Percentiles rank a stretch among this genome's conserved stretches.
These are phyloP conservation scores for Brachyptera risi DNA, from an alignment of 2,888 invertebrate genomes.

Conservation along the genomic window DNA sequence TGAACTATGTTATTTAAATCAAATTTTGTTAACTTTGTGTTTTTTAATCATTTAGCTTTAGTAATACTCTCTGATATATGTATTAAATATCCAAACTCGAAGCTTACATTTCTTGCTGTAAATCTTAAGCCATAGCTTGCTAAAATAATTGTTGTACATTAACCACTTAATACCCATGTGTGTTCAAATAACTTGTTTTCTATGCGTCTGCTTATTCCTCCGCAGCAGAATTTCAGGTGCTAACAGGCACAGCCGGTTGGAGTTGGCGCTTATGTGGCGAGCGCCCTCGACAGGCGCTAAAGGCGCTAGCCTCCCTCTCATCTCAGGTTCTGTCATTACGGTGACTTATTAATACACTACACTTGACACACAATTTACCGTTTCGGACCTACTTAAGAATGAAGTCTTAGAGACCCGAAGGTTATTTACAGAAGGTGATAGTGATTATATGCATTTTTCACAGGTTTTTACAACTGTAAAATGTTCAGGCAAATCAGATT, in stretches of 20 bases:
- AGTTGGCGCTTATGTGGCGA: constrained; percentile 17
- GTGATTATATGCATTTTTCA: no score
- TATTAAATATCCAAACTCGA: no score
- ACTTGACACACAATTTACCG: constrained; percentile 23
- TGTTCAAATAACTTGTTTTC: constrained; percentile 26
- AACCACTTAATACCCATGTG: constrained; percentile 6
- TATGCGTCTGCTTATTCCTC: constrained; percentile 42
- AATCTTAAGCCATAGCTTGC: constrained; percentile 10
- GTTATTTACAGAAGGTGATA: no score
- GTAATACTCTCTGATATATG: no score
- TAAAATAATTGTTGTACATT: background rate
- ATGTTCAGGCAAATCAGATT: no score
- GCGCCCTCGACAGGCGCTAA: constrained; percentile 24
- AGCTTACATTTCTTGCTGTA: background rate
- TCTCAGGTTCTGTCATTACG: constrained; percentile 34
- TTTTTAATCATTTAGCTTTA: no score
- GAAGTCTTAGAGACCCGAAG: no score
- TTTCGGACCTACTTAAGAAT: no score
- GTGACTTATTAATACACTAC: constrained; percentile 31
- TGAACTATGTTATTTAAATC: no score
- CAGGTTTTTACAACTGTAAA: no score
- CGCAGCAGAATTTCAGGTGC: constrained; percentile 33
- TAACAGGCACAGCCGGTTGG: constrained; percentile 25
- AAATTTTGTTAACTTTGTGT: no score
- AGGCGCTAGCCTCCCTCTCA: constrained; percentile 33